A percentile compares a stretch with the other conserved stretches of the same genome.
Evolutionary conservation across 2,888 invertebrate species (phyloP).

Genomic region (Papilio demoleus): DNA sequence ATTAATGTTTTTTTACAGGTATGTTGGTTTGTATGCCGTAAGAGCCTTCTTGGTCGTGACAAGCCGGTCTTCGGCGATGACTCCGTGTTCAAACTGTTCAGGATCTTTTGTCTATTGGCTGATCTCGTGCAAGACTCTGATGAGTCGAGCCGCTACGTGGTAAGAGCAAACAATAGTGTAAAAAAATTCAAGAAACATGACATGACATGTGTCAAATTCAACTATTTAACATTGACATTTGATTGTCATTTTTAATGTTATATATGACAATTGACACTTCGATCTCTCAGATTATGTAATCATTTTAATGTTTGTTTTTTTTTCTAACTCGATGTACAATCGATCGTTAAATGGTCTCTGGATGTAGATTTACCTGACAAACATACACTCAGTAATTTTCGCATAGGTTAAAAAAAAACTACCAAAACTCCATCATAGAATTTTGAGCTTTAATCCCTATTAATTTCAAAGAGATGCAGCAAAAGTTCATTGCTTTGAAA

Average conservation of each 20-base stretch:
- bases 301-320: not conserved
- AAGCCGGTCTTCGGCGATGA: slow-evolving; percentile 85
- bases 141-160: slow-evolving; percentile 77
- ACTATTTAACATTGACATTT: not conserved
- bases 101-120: slow-evolving; percentile 90
- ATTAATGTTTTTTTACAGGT: slow-evolving; percentile 74
- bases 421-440: not conserved
- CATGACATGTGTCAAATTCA: slow-evolving; percentile 10
- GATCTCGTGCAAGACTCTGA: slow-evolving; percentile 87
- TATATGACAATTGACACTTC: not conserved
- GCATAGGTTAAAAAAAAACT: no score
- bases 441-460: not conserved
- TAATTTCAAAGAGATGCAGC: not conserved
- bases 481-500: not conserved
- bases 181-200: not conserved
- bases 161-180: slow-evolving; percentile 56
- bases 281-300: slow-evolving; percentile 1
- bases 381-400: no score
- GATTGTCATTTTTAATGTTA: not conserved
- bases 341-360: not conserved
- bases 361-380: no score
- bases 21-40: slow-evolving; percentile 92
- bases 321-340: not conserved
- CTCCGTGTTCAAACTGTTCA: slow-evolving; percentile 88
- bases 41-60: slow-evolving; percentile 84